Conservation (phyloP, 2,888 invertebrate species). For the Drosophila putrida region DNA sequence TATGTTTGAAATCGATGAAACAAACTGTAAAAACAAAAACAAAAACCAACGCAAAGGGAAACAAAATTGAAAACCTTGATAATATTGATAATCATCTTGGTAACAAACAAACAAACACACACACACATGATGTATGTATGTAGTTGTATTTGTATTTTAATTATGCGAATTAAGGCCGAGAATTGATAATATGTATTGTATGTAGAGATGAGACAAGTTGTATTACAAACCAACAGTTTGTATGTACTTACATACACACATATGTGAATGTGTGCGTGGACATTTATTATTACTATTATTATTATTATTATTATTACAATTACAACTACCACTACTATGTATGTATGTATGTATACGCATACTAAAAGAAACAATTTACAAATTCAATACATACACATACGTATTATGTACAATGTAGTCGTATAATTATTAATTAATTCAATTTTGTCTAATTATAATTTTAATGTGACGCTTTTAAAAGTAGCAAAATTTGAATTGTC, state of each 20-base stretch:
- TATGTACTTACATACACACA: neutral
- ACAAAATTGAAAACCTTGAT: slow-evolving; percentile 24
- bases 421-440: slow-evolving; percentile 17
- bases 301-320: neutral
- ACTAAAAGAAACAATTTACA: neutral
- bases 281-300: neutral
- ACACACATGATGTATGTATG: slow-evolving; percentile 50
- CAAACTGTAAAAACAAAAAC: slow-evolving; percentile 23
- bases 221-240: slow-evolving; percentile 3
- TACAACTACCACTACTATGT: neutral
- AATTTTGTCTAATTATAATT: slow-evolving; percentile 33
- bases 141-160: slow-evolving; percentile 57
- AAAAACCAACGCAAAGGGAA: slow-evolving; percentile 27
- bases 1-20: slow-evolving; percentile 15
- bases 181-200: neutral
- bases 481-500: slow-evolving; percentile 47
- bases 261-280: slow-evolving; percentile 4
- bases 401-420: slow-evolving; percentile 17
- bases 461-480: slow-evolving; percentile 42
- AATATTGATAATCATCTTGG: slow-evolving; percentile 31
- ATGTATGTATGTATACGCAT: neutral
- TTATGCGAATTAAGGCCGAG: slow-evolving; percentile 25
- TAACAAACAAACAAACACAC: slow-evolving; percentile 2
- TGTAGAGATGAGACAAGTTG: neutral
- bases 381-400: neutral